A percentile compares a stretch with the other conserved stretches of the same genome.
Evolutionary conservation across 2,797 vertebrate genomes (phyloP).

Genomic region (Varecia variegata): DNA sequence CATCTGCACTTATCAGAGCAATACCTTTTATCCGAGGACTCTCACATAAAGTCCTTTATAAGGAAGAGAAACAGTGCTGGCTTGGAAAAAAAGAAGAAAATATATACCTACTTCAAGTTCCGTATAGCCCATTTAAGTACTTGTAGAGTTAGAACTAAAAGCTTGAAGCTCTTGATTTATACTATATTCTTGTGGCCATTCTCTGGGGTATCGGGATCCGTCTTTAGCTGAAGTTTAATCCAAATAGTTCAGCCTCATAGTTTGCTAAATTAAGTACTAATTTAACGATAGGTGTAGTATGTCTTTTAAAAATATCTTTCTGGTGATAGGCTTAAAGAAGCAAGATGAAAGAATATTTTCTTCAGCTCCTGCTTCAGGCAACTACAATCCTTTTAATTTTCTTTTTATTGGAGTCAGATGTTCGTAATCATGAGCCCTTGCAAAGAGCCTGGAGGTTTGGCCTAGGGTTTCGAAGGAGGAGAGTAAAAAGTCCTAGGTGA

Average conservation of each 20-base stretch:
- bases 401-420: slow-evolving; percentile 5
- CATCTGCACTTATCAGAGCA: slow-evolving; percentile 49
- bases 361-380: slow-evolving; percentile 34
- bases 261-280: slow-evolving; percentile 12
- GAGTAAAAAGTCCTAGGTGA: neutral
- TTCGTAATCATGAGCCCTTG: neutral
- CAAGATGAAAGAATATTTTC: slow-evolving; percentile 29
- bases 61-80: slow-evolving; percentile 44
- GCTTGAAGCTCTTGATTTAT: slow-evolving; percentile 22
- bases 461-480: neutral
- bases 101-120: slow-evolving; percentile 45
- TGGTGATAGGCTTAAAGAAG: slow-evolving; percentile 18
- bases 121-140: slow-evolving; percentile 13
- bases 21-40: slow-evolving; percentile 59
- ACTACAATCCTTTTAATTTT: slow-evolving; percentile 29
- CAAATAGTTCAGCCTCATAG: slow-evolving; percentile 14
- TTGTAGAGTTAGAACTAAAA: slow-evolving; percentile 41
- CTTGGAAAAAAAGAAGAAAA: slow-evolving; percentile 52
- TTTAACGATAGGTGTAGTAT: neutral
- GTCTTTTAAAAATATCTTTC: slow-evolving; percentile 5
- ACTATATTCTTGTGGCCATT: neutral
- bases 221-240: slow-evolving; percentile 7
- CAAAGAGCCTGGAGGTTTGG: neutral
- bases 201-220: neutral
- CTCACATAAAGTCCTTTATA: slow-evolving; percentile 37